Conservation (phyloP, 2,888 invertebrate species). For the Parnassius mnemosyne region DNA sequence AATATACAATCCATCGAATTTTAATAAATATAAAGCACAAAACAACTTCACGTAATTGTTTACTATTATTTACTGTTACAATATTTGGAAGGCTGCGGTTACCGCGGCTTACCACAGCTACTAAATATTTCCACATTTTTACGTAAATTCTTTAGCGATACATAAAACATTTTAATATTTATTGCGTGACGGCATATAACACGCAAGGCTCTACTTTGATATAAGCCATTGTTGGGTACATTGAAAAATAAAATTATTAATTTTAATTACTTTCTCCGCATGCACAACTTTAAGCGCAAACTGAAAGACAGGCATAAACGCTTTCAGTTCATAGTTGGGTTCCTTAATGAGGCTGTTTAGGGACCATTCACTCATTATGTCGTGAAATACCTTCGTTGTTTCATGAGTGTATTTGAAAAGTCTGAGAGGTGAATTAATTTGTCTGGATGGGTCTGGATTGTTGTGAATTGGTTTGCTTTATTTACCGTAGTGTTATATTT, state of each 20-base stretch:
- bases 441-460: constrained; percentile 25
- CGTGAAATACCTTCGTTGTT: constrained; percentile 24
- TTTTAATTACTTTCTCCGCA: constrained; percentile 34
- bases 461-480: constrained; percentile 14
- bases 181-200: constrained; percentile 59
- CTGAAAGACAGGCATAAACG: constrained; percentile 24
- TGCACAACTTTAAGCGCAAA: constrained; percentile 45
- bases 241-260: constrained; percentile 35
- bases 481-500: constrained; percentile 17
- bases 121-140: constrained; percentile 47
- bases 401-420: constrained; percentile 27
- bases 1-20: neutral
- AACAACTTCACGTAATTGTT: constrained; percentile 10
- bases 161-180: constrained; percentile 48
- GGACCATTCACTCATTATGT: constrained; percentile 26
- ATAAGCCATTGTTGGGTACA: constrained; percentile 39
- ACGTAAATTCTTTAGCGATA: constrained; percentile 41
- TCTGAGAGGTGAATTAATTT: constrained; percentile 28
- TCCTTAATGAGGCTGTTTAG: constrained; percentile 26
- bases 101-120: constrained; percentile 17
- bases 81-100: constrained; percentile 16
- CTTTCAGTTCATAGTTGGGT: constrained; percentile 16
- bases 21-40: constrained; percentile 1
- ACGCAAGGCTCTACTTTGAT: constrained; percentile 54
- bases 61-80: constrained; percentile 15